Evolutionary conservation across 2,797 vertebrate species (phyloP), one percentile per base, ranked within the genome.

Genomic region (Loris lydekkerianus): DNA sequence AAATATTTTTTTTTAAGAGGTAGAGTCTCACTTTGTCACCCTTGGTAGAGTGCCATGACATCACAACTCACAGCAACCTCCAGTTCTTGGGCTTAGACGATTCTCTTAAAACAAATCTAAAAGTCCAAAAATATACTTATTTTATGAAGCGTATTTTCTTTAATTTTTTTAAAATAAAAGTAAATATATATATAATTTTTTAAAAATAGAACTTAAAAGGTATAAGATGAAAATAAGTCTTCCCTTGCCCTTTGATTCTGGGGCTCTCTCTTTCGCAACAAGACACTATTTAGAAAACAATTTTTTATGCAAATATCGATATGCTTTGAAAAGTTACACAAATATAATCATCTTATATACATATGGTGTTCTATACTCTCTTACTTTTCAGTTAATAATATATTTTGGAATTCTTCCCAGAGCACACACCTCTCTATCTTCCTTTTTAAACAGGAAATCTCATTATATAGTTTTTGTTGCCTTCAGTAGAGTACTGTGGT

Each of bases 191-290:
- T 4, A 91, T 40, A 10, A 86, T 27, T 93, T 88, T 1, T 6
- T 14, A 49, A 70, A 77, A 92, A 31, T 77, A 93, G 27, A 92
- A 31, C 21, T 53, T 25, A 81, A 95, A 86, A 89, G 4, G 31
- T 73, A 69, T 67, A 89, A 91, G 56, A 88, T 92, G 5, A 95
- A 96, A 95, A 61, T 46, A 92, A 75, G 49, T 89, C 70, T 75
- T 82, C 3, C 31, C 37, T 40, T 89, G 46, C 29, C 23, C 56
- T 90, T 86, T 37, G 95, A 37, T 70, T 58, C 40, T 7, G 69
- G n/a, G 73, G n/a, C 2, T 81, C 13, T 94, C 76, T 87, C 60
- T 49, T 80, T 92, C 60, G 34, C 43, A 84, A 58, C 65, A 67
- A 75, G 29, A 86, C 9, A 73, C 10, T 72, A 88, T 49, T 69